Base-by-base conservation (phyloP, 2,888 invertebrate genomes). In the Julus scanicus region DNA sequence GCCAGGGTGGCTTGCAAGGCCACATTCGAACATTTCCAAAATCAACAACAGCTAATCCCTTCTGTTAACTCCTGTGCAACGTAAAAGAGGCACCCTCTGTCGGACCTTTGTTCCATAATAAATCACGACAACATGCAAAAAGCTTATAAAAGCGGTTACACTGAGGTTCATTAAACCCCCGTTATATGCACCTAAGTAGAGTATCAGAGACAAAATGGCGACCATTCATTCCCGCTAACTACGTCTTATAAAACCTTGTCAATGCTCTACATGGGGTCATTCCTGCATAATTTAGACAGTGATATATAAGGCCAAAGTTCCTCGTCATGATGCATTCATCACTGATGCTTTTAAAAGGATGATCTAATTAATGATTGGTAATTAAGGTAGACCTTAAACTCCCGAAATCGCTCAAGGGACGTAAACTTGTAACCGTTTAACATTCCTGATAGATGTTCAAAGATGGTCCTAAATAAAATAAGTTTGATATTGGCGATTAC, bases 361-460 rank as follows among this genome's bases (percentile, higher is more conserved):
- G 80, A 80, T 80, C 80, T 80, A 37, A 80, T 80, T 80, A 80
- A 80, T 80, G 80, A 37, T 80, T 80, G 13, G 80, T 80, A 80
- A 80, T 80, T 80, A 80, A 37, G 15, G 37, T 37, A 39, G 80
- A 37, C 80, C 80, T 80, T 80, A 80, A 39, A 80, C 80, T 80
- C 29, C 80, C 80, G 80, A 80, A 80, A 37, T 80, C 13, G 80
- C 37, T 80, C 13, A 80, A 2, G 80, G 37, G 80, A 39, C 80
- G 37, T 15, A 39, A 80, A 80, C 80, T 80, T 37, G 80, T 80
- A 80, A 37, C 80, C 37, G 80, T 80, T 80, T 80, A 15, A 37
- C 80, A 37, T 80, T 15, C 13, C 37, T 71, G 80, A 37, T 15
- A 37, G 80, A 37, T 15, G 80, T 15, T 80, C 80, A 80, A 37